phyloP scores from a whole-genome alignment of 1,140 invertebrate genomes.

The Diachasma alloeum region DNA sequence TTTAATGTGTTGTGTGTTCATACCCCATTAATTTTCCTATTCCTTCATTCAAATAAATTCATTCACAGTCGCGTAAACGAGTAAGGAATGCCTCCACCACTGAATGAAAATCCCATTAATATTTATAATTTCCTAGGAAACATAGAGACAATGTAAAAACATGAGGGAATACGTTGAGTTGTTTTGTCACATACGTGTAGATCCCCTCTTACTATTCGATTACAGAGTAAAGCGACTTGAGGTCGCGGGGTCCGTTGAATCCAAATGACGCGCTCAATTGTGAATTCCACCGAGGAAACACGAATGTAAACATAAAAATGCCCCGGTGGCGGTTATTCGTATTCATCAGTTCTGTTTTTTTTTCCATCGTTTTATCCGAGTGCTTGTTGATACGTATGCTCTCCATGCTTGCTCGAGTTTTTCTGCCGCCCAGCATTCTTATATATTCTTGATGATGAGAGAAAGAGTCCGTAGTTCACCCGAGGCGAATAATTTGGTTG shows the following conservation, averaged over 20 bases:
- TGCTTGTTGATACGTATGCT: background rate
- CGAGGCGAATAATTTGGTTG: too few species aligned
- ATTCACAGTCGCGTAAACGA: background rate
- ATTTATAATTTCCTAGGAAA: background rate
- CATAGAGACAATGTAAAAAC: background rate
- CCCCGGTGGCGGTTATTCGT: background rate
- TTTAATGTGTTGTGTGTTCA: too few species aligned
- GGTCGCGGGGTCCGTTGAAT: background rate
- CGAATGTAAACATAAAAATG: background rate
- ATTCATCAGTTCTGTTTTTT: background rate
- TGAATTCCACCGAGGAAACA: background rate
- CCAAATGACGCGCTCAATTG: background rate
- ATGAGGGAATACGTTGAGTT: background rate
- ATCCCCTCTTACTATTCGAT: background rate
- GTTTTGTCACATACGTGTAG: background rate
- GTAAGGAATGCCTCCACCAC: background rate
- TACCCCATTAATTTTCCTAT: too few species aligned
- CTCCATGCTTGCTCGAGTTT: too few species aligned
- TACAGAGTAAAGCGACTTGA: background rate
- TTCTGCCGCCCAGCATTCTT: too few species aligned
- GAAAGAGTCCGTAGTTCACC: too few species aligned
- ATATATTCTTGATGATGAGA: too few species aligned
- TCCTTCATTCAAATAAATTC: constrained; percentile 1
- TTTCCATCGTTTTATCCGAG: background rate
- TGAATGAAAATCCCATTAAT: background rate